Conservation (phyloP, 2,888 invertebrate genomes). For the Synanthedon myopaeformis region DNA sequence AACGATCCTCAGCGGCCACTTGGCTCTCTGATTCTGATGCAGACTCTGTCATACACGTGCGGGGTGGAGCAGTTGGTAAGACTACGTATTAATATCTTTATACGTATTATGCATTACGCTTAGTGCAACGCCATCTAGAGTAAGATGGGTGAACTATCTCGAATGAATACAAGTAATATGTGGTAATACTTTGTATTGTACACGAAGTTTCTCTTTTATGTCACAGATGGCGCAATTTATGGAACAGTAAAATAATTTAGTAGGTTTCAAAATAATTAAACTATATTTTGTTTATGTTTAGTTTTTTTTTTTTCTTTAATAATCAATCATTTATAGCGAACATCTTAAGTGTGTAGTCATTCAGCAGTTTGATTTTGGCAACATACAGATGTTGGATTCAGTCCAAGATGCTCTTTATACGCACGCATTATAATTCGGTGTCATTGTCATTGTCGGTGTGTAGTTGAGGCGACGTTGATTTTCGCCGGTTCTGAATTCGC, state of each 20-base stretch:
- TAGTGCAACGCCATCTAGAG: too few species aligned
- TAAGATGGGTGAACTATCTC: too few species aligned
- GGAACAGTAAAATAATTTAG: too few species aligned
- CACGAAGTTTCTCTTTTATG: too few species aligned
- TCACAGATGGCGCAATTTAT: too few species aligned
- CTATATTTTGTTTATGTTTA: too few species aligned
- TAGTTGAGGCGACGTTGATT: slow-evolving; percentile 25
- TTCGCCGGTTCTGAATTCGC: background rate
- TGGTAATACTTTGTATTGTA: too few species aligned
- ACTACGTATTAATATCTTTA: too few species aligned
- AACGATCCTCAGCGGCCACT: slow-evolving; percentile 74
- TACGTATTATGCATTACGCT: too few species aligned
- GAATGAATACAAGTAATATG: too few species aligned
- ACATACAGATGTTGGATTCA: slow-evolving; percentile 24
- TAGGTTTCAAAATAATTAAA: too few species aligned
- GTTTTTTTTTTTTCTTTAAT: too few species aligned
- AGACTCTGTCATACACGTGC: slow-evolving; percentile 82
- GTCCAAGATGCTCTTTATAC: slow-evolving; percentile 35
- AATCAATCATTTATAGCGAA: background rate
- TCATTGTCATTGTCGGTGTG: slow-evolving; percentile 58
- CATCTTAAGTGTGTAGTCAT: background rate
- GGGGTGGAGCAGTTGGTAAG: slow-evolving; percentile 48
- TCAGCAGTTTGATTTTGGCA: slow-evolving; percentile 8
- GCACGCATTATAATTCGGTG: slow-evolving; percentile 35
- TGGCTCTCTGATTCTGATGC: slow-evolving; percentile 83